phyloP scores from a whole-genome alignment of 2,888 invertebrate species.

The Smittia aterrima region DNA sequence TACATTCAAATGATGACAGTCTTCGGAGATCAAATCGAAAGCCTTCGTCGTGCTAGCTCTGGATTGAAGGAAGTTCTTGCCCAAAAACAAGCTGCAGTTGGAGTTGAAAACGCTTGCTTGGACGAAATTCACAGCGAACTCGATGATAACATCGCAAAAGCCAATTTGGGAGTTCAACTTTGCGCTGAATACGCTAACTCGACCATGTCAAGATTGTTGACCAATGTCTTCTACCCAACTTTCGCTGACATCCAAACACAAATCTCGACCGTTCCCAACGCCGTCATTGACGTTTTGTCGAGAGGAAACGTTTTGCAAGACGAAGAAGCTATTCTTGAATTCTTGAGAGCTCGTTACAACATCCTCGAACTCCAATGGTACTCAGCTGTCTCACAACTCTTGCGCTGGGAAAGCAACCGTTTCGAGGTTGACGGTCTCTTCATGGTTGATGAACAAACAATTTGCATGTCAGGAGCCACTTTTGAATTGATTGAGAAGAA shows the following conservation, averaged over 20 bases:
- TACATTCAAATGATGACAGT: conserved; percentile 20
- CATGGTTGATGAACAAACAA: conserved; percentile 24
- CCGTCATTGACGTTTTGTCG: conserved; percentile 9
- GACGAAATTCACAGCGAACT: not conserved
- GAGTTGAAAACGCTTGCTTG: not conserved
- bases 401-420: conserved; percentile 26
- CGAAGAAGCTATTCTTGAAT: conserved; percentile 24
- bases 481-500: not conserved
- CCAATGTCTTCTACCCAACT: conserved; percentile 32
- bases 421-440: conserved; percentile 26
- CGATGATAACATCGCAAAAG: not conserved
- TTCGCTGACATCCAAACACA: not conserved
- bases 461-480: not conserved
- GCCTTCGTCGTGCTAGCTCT: not conserved
- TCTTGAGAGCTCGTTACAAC: conserved; percentile 3
- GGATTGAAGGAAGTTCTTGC: not conserved
- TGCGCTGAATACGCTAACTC: conserved; percentile 20
- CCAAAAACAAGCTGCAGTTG: not conserved
- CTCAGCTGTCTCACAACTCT: conserved; percentile 23
- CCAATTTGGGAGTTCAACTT: too few species aligned
- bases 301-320: conserved; percentile 37
- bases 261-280: conserved; percentile 12
- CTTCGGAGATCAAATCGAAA: conserved; percentile 21
- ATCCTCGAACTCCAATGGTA: conserved; percentile 6
- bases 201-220: not conserved